These are phyloP conservation scores for Eleginops maclovinus DNA, from an alignment of 2,113 vertebrate species.

Conservation along the genomic window DNA sequence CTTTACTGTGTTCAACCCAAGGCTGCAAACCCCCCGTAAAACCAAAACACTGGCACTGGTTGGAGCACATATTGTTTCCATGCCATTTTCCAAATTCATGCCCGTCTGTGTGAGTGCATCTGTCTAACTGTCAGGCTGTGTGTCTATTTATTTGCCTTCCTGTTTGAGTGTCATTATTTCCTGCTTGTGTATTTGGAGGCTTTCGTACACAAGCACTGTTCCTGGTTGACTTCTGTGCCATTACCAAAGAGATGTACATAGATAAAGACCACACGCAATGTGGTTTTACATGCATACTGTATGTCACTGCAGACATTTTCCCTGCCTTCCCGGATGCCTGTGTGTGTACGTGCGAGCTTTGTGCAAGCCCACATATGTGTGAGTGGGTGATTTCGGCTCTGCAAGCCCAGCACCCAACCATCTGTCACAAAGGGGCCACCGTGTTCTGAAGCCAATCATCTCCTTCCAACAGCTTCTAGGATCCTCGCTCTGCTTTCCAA, in stretches of 20 bases:
- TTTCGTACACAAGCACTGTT: conserved; percentile 36
- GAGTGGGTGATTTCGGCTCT: conserved; percentile 75
- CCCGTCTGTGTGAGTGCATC: conserved; percentile 62
- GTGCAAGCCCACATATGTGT: conserved; percentile 71
- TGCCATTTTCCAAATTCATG: conserved; percentile 69
- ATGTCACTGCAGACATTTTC: conserved; percentile 44
- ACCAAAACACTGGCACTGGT: conserved; percentile 77
- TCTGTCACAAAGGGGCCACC: conserved; percentile 84
- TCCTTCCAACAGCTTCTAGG: conserved; percentile 83
- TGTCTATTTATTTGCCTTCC: conserved; percentile 53
- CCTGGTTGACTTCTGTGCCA: conserved; percentile 11
- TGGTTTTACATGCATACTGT: conserved; percentile 33
- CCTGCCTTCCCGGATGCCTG: conserved; percentile 17
- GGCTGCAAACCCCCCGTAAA: conserved; percentile 69
- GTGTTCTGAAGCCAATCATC: conserved; percentile 83
- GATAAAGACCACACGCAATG: conserved; percentile 10
- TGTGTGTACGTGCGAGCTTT: conserved; percentile 37
- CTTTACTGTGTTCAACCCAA: conserved; percentile 73
- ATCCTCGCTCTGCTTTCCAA: conserved; percentile 83
- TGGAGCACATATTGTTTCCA: conserved; percentile 65
- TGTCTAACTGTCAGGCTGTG: conserved; percentile 61
- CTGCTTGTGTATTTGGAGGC: conserved; percentile 35
- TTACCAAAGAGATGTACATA: conserved; percentile 27
- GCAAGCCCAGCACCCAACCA: conserved; percentile 83
- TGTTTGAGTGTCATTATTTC: conserved; percentile 46